These are phyloP conservation scores for Sebastes melanostomus DNA, from an alignment of 2,797 vertebrate species.

Conservation along the genomic window DNA sequence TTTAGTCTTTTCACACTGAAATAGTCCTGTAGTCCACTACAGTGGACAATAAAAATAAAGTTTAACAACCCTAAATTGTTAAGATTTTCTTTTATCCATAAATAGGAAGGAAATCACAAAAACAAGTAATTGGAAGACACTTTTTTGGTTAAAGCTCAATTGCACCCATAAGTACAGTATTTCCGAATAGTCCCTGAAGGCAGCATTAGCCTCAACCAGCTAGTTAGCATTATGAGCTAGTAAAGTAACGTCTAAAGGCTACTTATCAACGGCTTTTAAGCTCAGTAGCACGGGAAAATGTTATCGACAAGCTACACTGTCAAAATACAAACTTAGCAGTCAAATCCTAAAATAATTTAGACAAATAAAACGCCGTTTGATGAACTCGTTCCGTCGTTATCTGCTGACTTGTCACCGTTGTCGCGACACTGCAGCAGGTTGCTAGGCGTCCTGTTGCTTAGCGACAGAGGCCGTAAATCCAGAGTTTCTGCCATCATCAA, in stretches of 20 bases:
- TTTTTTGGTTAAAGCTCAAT: neutral
- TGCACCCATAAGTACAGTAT: rapidly evolving
- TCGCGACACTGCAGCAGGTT: conserved; percentile 91
- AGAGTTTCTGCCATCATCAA: neutral
- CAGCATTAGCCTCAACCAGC: conserved; percentile 8
- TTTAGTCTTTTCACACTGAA: no score
- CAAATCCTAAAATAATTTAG: neutral
- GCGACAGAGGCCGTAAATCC: conserved; percentile 69
- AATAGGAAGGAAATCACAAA: no score
- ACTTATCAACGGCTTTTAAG: neutral
- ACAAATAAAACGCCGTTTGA: neutral
- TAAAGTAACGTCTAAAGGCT: neutral
- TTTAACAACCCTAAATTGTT: no score
- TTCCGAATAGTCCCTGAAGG: neutral
- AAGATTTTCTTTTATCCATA: no score
- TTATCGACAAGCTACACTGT: no score
- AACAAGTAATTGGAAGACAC: no score
- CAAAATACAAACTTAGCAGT: neutral
- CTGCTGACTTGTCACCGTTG: conserved; percentile 58
- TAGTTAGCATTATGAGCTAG: conserved; percentile 1
- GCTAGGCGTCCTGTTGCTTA: conserved; percentile 81
- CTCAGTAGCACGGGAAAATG: neutral
- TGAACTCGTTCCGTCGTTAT: neutral
- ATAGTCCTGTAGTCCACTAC: no score
- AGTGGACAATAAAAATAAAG: no score